Conservation (phyloP, 2,797 vertebrate genomes). For the Melanotaenia nigrans region DNA sequence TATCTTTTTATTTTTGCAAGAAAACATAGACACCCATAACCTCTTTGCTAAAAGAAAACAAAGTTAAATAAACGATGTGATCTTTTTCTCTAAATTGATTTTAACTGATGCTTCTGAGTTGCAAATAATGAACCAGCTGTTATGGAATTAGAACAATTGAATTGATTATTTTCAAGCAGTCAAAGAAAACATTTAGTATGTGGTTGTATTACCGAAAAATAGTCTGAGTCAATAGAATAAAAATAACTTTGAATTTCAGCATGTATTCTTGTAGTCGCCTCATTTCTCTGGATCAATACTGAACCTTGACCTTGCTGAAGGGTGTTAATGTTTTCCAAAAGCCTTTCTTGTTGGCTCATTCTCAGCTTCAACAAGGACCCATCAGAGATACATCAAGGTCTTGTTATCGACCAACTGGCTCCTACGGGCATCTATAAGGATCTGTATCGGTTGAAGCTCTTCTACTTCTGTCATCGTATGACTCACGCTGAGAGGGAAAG, state of each 20-base stretch:
- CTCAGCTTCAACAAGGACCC: constrained; percentile 42
- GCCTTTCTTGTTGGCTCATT: constrained; percentile 58
- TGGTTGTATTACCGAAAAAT: too few relatives aligned
- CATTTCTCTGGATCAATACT: constrained; percentile 51
- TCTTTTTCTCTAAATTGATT: not conserved
- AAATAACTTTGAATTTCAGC: constrained; percentile 22
- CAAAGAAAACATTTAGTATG: not conserved
- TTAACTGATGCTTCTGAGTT: not conserved
- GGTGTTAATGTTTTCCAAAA: constrained; percentile 44
- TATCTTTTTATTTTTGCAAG: not conserved
- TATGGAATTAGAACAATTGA: not conserved
- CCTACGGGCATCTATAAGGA: constrained; percentile 24
- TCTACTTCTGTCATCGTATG: constrained; percentile 22
- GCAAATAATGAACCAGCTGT: not conserved
- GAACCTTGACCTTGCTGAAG: constrained; percentile 58
- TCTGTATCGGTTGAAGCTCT: constrained; percentile 33
- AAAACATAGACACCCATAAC: not conserved
- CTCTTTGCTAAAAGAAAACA: not conserved
- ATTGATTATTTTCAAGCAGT: not conserved
- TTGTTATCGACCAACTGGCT: constrained; percentile 45
- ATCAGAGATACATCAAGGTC: constrained; percentile 48
- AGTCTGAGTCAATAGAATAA: not conserved
- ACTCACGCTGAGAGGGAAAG: constrained; percentile 26
- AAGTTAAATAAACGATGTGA: not conserved
- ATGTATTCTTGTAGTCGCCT: constrained; percentile 3